phyloP scores from a whole-genome alignment of 2,113 vertebrate genomes.

The Anseranas semipalmata region DNA sequence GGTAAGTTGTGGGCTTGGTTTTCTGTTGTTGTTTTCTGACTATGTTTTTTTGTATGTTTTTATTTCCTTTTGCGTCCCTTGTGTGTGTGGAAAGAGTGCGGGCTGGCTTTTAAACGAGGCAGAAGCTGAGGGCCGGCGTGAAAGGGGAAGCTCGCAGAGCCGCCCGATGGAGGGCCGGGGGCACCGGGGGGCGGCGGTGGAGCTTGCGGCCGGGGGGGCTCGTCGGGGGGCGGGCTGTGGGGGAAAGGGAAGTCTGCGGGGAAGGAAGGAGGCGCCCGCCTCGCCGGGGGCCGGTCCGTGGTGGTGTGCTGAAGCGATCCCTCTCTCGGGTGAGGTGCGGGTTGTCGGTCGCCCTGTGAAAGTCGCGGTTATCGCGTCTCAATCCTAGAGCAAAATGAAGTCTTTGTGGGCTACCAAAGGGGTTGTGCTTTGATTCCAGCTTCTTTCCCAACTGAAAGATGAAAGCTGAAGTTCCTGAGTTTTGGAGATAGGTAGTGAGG shows the following conservation, averaged over 20 bases:
- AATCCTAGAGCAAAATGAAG: not conserved
- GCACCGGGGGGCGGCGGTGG: too few relatives aligned
- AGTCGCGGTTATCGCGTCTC: not conserved
- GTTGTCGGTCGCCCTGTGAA: not conserved
- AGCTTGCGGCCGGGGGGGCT: not conserved
- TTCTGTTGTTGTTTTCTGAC: not conserved
- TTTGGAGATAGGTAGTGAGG: not conserved
- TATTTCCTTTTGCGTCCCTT: not conserved
- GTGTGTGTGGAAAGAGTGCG: not conserved
- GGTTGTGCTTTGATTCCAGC: not conserved
- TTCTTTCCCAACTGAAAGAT: not conserved
- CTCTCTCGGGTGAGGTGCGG: not conserved
- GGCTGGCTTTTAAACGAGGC: not conserved
- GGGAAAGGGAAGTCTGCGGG: not conserved
- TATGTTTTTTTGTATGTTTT: not conserved
- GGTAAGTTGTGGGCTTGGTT: conserved; percentile 73
- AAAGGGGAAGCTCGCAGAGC: not conserved
- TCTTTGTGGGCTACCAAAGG: not conserved
- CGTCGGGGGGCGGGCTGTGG: not conserved
- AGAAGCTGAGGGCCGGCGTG: not conserved
- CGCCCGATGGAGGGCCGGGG: not conserved
- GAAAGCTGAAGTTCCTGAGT: not conserved
- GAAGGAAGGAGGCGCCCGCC: not conserved
- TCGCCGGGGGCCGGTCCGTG: not conserved
- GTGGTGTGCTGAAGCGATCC: not conserved